Evolutionary conservation across 1,140 invertebrate species (phyloP).

Genomic region (Macrosteles quadrilineatus): DNA sequence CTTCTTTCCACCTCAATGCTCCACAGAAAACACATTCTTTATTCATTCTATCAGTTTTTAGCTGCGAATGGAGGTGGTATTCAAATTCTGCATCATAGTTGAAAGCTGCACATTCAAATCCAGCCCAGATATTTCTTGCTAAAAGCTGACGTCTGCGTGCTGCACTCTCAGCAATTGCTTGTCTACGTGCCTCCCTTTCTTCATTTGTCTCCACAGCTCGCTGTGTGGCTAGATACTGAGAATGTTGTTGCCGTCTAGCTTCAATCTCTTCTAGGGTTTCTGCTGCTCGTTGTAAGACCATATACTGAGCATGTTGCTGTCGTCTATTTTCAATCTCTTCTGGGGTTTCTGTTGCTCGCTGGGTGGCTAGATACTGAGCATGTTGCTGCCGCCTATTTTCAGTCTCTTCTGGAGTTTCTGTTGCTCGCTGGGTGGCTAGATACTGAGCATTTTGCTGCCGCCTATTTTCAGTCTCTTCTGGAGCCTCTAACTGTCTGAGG

Average conservation of each 20-base stretch:
- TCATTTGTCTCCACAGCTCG: neutral
- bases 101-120: neutral
- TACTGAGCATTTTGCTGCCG: too few species aligned
- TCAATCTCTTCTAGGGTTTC: too few species aligned
- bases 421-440: too few species aligned
- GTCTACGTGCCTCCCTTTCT: neutral
- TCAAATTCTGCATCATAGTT: neutral
- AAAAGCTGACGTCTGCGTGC: neutral
- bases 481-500: too few species aligned
- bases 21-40: slow-evolving; percentile 13
- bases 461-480: too few species aligned
- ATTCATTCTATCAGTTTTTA: neutral
- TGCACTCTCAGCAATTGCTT: neutral
- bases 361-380: too few species aligned
- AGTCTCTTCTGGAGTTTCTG: too few species aligned
- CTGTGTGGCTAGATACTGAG: neutral
- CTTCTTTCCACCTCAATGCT: slow-evolving; percentile 31
- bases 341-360: too few species aligned
- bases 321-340: too few species aligned
- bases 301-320: too few species aligned
- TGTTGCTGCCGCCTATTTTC: too few species aligned
- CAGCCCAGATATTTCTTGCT: neutral
- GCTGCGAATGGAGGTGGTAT: neutral
- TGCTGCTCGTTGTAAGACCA: too few species aligned
- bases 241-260: neutral